Base-by-base conservation (phyloP, 1,140 invertebrate species). In the Bombus balteatus region DNA sequence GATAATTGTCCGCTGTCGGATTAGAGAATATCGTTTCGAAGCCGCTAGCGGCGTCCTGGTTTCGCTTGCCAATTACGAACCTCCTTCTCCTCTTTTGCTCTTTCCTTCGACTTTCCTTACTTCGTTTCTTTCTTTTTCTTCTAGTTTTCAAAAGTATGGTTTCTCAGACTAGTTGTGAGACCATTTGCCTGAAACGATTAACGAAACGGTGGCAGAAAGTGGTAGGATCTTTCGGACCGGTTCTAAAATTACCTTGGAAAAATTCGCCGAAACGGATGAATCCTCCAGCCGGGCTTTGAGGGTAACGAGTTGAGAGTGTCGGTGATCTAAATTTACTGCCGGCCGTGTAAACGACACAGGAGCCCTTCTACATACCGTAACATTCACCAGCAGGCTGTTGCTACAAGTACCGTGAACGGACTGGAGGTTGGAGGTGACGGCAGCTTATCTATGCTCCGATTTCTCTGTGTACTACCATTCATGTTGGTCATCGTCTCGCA, bases 1-100 rank as follows among this genome's bases (percentile, higher is more conserved):
- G 89, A 90, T 90, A 90, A 90, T 90, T 90, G 89, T 90, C 81
- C 89, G 77, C 89, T 90, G 89, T 90, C 89, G 81, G 89, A 90
- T 90, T 88, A 90, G 83, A 83, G 89, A 90, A 88, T 90, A 90
- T 90, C 89, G 83, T 83, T 81, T 72, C 75, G 73, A 85, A 77
- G 57, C 39, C 68, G 81, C 59, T 62, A n/a, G 41, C 41, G 6
- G 34, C 28, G 8, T 77, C 86, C 86, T 18, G 66, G 82, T 81
- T 83, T 59, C 88, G 76, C 62, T 88, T 83, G 86, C 89, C 89
- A 90, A 90, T 90, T 90, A 90, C 86, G 41, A 53, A 71, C 62
- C n/a, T 5, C 2, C 28, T 34, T 25, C 18, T 22, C 13, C 76
- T 57, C 25, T 70, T 22, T 41, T 28, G 18, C 22, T 39, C 37